phyloP scores from a whole-genome alignment of 2,797 vertebrate genomes.

The Buceros bicornis region DNA sequence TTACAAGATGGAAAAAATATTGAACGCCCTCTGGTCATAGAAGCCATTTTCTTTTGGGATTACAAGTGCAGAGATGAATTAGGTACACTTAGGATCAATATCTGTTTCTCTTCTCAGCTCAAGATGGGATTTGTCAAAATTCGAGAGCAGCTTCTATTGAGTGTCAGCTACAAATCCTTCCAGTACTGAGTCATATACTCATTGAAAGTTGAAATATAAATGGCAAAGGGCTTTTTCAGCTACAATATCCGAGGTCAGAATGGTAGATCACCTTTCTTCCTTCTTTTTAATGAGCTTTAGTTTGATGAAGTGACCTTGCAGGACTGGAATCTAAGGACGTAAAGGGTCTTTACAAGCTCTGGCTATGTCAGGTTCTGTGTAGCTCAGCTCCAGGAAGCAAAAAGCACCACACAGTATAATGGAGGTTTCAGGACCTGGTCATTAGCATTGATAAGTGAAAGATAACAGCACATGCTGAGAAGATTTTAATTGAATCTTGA shows the following conservation, averaged over 20 bases:
- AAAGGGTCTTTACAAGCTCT: conserved; percentile 33
- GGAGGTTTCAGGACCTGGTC: background rate
- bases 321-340: conserved; percentile 60
- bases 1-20: conserved; percentile 95
- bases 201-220: conserved; percentile 85
- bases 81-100: conserved; percentile 96
- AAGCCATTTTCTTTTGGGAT: conserved; percentile 92
- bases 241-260: conserved; percentile 81
- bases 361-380: conserved; percentile 12
- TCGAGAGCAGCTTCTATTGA: conserved; percentile 89
- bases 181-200: conserved; percentile 83
- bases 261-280: conserved; percentile 77
- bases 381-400: background rate
- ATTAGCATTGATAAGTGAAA: conserved; percentile 3
- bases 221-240: conserved; percentile 80
- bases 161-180: conserved; percentile 89
- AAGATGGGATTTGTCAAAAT: conserved; percentile 98
- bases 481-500: conserved; percentile 47
- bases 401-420: background rate
- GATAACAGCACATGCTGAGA: background rate
- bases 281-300: conserved; percentile 82
- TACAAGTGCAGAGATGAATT: conserved; percentile 96
- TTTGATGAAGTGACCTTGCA: conserved; percentile 82
- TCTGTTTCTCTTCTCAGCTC: conserved; percentile 91
- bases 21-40: conserved; percentile 95